Evolutionary conservation across 1,140 invertebrate genomes (phyloP).

Genomic region (Euwallacea similis): DNA sequence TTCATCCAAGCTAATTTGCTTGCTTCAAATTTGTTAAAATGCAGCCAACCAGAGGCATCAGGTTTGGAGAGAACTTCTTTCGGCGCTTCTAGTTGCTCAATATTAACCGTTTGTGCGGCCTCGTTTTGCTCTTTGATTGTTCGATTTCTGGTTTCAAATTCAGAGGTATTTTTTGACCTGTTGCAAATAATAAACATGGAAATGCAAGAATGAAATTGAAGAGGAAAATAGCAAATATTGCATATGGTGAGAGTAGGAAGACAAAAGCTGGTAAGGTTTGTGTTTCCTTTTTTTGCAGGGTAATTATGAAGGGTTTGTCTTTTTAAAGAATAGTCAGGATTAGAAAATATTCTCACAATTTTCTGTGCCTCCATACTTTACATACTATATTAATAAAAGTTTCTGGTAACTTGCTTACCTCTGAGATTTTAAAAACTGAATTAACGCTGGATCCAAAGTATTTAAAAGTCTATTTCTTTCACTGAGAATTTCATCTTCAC

Average conservation of each 20-base stretch:
- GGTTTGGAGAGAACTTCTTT: slow-evolving; percentile 63
- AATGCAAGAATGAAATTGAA: too few relatives aligned
- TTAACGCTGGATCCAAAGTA: slow-evolving; percentile 66
- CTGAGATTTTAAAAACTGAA: slow-evolving; percentile 67
- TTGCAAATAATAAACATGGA: too few relatives aligned
- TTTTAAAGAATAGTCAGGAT: too few relatives aligned
- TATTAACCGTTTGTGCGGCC: slow-evolving; percentile 41
- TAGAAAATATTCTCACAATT: too few relatives aligned
- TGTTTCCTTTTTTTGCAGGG: neutral
- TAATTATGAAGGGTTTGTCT: too few relatives aligned
- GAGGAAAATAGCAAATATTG: too few relatives aligned
- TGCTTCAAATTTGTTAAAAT: slow-evolving; percentile 79
- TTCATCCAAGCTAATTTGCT: slow-evolving; percentile 87
- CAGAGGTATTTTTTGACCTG: neutral
- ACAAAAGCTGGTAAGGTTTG: too few relatives aligned
- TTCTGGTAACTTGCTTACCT: slow-evolving; percentile 8
- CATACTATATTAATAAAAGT: neutral
- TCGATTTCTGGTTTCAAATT: slow-evolving; percentile 44
- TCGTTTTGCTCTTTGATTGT: slow-evolving; percentile 47
- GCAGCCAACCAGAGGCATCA: slow-evolving; percentile 70
- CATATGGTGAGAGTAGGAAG: too few relatives aligned
- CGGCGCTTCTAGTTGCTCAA: slow-evolving; percentile 45
- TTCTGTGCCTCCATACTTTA: too few relatives aligned
- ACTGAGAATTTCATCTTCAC: slow-evolving; percentile 71
- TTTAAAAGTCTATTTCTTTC: slow-evolving; percentile 70